Conservation (phyloP, 2,113 vertebrate species). For the Heptranchias perlo region DNA sequence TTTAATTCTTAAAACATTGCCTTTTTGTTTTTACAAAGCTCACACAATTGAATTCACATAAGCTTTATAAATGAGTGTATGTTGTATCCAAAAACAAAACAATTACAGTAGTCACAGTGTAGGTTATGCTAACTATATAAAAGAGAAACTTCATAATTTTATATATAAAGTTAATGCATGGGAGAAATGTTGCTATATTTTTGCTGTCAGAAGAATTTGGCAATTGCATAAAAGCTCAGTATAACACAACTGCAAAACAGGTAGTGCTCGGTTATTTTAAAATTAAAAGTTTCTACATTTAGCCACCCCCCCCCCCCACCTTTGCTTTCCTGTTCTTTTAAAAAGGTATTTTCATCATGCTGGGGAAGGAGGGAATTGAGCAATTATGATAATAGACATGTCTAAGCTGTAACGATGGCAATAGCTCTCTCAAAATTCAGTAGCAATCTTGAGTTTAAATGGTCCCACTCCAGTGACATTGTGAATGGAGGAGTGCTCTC, state of each 20-base stretch:
- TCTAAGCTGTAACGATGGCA: background rate
- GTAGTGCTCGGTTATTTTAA: background rate
- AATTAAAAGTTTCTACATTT: background rate
- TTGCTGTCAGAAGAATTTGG: background rate
- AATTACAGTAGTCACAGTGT: background rate
- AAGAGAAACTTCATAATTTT: background rate
- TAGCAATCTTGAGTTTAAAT: background rate
- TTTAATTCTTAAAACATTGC: background rate
- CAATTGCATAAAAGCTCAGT: background rate
- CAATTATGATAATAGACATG: background rate
- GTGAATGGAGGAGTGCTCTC: constrained; percentile 1
- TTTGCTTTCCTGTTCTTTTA: background rate
- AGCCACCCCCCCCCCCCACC: background rate
- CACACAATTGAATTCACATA: background rate
- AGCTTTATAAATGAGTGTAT: background rate
- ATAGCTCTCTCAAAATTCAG: background rate
- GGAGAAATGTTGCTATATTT: background rate
- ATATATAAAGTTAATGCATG: background rate
- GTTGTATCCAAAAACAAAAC: background rate
- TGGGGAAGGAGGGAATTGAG: background rate
- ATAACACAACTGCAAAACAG: background rate
- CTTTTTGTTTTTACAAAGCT: background rate
- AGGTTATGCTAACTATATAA: background rate
- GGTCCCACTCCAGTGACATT: background rate
- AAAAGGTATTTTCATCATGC: background rate